Conservation (phyloP, 2,113 vertebrate genomes). For the Carassius auratus region DNA sequence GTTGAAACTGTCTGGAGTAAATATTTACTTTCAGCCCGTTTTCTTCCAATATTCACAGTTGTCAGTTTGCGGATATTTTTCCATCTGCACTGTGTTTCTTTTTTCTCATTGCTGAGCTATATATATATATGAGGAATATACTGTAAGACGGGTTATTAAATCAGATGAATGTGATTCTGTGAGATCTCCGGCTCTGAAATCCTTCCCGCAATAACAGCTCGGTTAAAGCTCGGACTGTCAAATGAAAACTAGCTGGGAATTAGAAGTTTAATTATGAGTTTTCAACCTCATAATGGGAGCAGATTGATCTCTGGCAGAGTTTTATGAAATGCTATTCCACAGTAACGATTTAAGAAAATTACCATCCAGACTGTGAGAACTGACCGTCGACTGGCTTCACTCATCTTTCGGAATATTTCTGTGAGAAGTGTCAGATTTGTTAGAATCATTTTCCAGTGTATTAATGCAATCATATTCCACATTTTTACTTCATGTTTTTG, state of each 20-base stretch:
- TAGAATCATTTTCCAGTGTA: slow-evolving; percentile 6
- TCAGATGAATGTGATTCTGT: slow-evolving; percentile 8
- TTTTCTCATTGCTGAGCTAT: neutral
- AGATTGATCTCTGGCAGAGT: slow-evolving; percentile 43
- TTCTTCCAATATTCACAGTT: slow-evolving; percentile 37
- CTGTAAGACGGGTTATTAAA: neutral
- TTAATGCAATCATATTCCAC: neutral
- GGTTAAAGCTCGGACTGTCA: slow-evolving; percentile 28
- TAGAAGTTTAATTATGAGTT: slow-evolving; percentile 48
- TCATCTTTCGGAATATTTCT: neutral
- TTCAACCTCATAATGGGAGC: slow-evolving; percentile 39
- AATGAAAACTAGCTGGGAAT: slow-evolving; percentile 43
- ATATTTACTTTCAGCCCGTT: slow-evolving; percentile 24
- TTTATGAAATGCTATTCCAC: neutral
- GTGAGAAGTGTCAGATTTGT: neutral
- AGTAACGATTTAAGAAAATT: neutral
- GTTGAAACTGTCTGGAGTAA: slow-evolving; percentile 10
- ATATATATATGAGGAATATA: neutral
- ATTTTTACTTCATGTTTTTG: neutral
- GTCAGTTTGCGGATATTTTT: slow-evolving; percentile 29
- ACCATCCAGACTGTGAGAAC: neutral
- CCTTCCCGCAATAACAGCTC: neutral
- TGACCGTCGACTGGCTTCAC: slow-evolving; percentile 8
- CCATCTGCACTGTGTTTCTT: neutral
- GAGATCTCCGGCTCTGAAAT: neutral